Base-by-base conservation (phyloP, 2,888 invertebrate species). In the Drosophila mulleri region DNA sequence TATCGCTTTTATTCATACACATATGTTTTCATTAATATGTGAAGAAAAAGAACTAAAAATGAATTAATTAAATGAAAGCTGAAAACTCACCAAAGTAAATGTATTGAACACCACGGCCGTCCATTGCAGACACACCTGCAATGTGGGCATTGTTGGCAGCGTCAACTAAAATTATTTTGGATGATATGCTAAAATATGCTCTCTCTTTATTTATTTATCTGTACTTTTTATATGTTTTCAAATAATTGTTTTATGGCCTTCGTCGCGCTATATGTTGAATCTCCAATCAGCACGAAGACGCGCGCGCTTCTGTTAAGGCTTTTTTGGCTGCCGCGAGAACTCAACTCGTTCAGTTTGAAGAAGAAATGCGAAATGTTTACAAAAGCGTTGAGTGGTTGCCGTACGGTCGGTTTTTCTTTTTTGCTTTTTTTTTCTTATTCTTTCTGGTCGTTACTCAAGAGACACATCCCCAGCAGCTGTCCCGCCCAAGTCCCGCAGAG, bases 121-220 rank as follows among this genome's bases (percentile, higher is more conserved):
- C 92, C 91, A 91, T 77, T 91, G 91, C 64, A 91, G 71, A 72
- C 85, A 89, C 72, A 88, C 83, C 75, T 91, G 88, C 37, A 82
- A 59, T 45, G 90, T 83, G 37, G 88, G 74, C 91, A 88, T 91
- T 41, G 26, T 67, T 53, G 64, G 37, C 44, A n/a, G n/a, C 35
- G 52, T 44, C 37, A 39, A 56, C 45, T 48, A 41, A 7, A 42
- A 32, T 64, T 23, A 12, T 39, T 52, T 50, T 45, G 44, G 18
- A 54, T 65, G 37, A 52, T 42, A 64, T 52, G 64, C 64, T 58
- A 42, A 61, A 57, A 56, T 58, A 37, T 56, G 12, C 45, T 72
- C n/a, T 44, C 16, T 35, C 6, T 50, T 26, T 45, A 45, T 45
- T 48, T 50, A 16, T n/a, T 26, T 12, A 1, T 6, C 2, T 11